phyloP scores from a whole-genome alignment of 2,797 vertebrate species.

The Phylloscopus collybita region DNA sequence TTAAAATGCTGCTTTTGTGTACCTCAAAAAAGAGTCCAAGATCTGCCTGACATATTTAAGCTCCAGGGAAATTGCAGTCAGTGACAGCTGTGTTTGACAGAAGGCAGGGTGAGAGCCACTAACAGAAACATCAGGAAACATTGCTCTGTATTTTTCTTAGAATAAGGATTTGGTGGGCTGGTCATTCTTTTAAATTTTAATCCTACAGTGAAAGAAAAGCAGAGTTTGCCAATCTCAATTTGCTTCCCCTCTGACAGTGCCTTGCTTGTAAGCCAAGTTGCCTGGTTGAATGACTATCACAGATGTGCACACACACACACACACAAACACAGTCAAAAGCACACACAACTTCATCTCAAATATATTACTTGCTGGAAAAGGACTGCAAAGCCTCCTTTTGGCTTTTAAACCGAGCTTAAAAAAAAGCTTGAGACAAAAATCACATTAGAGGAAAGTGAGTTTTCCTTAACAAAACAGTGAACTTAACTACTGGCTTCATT shows the following conservation, averaged over 20 bases:
- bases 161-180: neutral
- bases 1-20: neutral
- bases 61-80: neutral
- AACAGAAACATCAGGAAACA: neutral
- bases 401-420: neutral
- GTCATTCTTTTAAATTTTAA: neutral
- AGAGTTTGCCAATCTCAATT: neutral
- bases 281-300: neutral
- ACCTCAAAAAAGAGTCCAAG: neutral
- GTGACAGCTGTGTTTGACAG: neutral
- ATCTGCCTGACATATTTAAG: neutral
- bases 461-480: slow-evolving; percentile 8
- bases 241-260: neutral
- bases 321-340: neutral
- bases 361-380: neutral
- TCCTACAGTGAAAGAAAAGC: neutral
- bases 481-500: neutral
- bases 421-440: neutral
- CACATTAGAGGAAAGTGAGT: neutral
- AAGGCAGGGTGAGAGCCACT: neutral
- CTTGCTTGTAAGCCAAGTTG: neutral
- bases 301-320: neutral
- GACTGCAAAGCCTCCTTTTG: neutral
- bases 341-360: neutral
- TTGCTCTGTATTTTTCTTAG: neutral